Percentiles rank a stretch among this genome's conserved stretches.
These are phyloP conservation scores for Microtus pennsylvanicus DNA, from an alignment of 2,113 vertebrate species.

Conservation along the genomic window DNA sequence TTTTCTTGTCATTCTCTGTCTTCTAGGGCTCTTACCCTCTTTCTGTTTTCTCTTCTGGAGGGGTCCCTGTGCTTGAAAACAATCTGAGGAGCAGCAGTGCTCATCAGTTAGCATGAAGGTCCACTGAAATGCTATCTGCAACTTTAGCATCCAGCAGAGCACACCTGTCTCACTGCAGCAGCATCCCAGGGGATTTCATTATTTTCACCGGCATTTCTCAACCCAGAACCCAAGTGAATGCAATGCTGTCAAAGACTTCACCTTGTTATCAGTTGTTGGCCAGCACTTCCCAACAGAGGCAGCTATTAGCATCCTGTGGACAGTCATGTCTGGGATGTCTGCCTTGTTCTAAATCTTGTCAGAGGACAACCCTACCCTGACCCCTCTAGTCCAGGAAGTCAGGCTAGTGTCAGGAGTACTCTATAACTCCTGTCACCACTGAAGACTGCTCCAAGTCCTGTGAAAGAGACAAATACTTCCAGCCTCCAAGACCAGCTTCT, in stretches of 20 bases:
- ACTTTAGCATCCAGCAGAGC: neutral
- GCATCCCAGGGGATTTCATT: neutral
- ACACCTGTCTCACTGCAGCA: neutral
- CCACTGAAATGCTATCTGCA: neutral
- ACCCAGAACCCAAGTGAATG: neutral
- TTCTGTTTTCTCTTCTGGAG: neutral
- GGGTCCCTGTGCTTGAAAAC: neutral
- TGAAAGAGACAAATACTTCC: slow-evolving; percentile 38
- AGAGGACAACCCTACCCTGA: neutral
- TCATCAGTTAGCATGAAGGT: neutral
- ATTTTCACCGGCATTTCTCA: slow-evolving; percentile 21
- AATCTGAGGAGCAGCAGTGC: neutral
- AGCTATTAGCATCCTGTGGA: slow-evolving; percentile 53
- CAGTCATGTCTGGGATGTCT: neutral
- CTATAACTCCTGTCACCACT: slow-evolving; percentile 60
- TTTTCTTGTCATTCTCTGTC: neutral
- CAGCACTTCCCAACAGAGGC: neutral
- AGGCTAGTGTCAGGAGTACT: slow-evolving; percentile 12
- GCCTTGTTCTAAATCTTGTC: slow-evolving; percentile 8
- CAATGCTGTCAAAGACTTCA: neutral
- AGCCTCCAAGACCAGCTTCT: neutral
- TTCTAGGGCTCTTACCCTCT: neutral
- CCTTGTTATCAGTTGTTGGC: neutral
- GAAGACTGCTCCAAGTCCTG: slow-evolving; percentile 6
- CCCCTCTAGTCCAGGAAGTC: fast-evolving